phyloP scores from a whole-genome alignment of 2,797 vertebrate genomes.

The Acestrorhynchus altus region DNA sequence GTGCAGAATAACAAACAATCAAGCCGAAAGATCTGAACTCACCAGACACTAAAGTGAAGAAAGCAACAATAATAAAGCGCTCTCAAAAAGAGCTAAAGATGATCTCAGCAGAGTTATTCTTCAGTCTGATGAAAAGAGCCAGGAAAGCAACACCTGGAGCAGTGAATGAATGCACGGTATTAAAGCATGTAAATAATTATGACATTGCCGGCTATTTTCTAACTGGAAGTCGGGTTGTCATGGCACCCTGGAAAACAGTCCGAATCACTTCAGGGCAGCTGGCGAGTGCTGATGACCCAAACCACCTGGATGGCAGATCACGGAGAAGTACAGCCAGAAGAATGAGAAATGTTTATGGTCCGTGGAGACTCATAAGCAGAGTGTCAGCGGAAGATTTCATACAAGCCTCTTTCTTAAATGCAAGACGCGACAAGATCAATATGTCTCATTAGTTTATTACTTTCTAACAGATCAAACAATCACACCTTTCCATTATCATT shows the following conservation, averaged over 20 bases:
- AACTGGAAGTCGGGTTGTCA: constrained; percentile 29
- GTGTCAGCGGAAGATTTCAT: constrained; percentile 38
- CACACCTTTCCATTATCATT: constrained; percentile 77
- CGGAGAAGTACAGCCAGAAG: background rate
- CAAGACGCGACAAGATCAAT: constrained; percentile 1
- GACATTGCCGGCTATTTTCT: constrained; percentile 21
- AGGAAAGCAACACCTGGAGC: constrained; percentile 20
- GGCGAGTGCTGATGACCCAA: constrained; percentile 20
- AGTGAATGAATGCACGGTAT: background rate
- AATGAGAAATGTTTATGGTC: constrained; percentile 10
- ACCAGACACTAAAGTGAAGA: background rate
- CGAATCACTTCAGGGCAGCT: constrained; percentile 21
- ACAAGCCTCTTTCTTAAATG: constrained; percentile 7
- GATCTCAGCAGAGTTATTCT: background rate
- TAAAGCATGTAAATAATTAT: constrained; percentile 30
- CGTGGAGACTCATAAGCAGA: background rate
- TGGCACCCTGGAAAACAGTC: constrained; percentile 43
- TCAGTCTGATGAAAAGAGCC: constrained; percentile 4
- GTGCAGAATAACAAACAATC: constrained; percentile 69
- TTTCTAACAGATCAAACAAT: constrained; percentile 62
- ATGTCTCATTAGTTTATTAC: constrained; percentile 42
- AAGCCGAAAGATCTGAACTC: constrained; percentile 61
- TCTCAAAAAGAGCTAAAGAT: no score
- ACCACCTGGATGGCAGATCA: constrained; percentile 37
- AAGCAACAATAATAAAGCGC: background rate